phyloP scores from a whole-genome alignment of 2,888 invertebrate species.

The Allygus modestus region DNA sequence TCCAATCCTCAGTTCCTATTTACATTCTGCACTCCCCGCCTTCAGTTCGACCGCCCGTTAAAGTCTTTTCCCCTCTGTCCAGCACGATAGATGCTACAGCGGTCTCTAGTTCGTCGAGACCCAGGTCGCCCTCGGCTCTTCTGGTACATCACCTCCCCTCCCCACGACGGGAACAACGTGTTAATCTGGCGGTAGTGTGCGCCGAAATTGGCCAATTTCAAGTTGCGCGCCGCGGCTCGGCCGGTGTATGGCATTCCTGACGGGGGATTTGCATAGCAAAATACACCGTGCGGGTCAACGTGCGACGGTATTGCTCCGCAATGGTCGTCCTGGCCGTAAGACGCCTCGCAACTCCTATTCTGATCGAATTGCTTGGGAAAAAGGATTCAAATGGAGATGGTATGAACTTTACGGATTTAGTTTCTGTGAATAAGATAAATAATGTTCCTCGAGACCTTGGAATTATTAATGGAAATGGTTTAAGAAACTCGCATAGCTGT shows the following conservation, averaged over 20 bases:
- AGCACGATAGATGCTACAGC: background rate
- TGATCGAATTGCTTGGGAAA: background rate
- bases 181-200: slow-evolving; percentile 46
- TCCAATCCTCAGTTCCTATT: too few relatives aligned
- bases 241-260: slow-evolving; percentile 39
- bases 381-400: too few relatives aligned
- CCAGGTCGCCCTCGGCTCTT: background rate
- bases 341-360: background rate
- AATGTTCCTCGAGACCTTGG: too few relatives aligned
- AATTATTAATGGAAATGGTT: too few relatives aligned
- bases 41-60: slow-evolving; percentile 7
- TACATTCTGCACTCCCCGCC: background rate
- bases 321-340: background rate
- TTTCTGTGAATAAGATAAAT: too few relatives aligned
- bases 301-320: slow-evolving; percentile 29
- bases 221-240: slow-evolving; percentile 14
- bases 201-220: slow-evolving; percentile 60
- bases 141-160: background rate
- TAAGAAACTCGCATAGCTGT: too few relatives aligned
- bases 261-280: slow-evolving; percentile 49
- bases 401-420: too few relatives aligned
- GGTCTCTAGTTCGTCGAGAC: background rate
- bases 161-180: slow-evolving; percentile 44
- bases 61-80: slow-evolving; percentile 16
- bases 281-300: slow-evolving; percentile 33